Percentiles rank a stretch among this genome's conserved stretches.
Conservation (phyloP, 2,888 invertebrate genomes). For the Cheilosia soror region DNA sequence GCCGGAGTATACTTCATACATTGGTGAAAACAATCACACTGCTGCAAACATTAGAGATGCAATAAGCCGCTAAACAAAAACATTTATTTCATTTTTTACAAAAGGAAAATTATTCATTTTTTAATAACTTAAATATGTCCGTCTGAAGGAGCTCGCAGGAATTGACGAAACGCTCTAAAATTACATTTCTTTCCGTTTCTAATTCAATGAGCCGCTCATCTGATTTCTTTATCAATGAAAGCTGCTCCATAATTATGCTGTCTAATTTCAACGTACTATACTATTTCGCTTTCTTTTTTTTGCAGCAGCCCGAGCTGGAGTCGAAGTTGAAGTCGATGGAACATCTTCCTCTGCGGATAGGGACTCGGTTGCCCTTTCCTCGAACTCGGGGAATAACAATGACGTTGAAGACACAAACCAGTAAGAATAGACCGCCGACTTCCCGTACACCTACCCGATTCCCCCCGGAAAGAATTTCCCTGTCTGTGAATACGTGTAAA, state of each 20-base stretch:
- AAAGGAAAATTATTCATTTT: neutral
- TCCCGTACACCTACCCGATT: too few species aligned
- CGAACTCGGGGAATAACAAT: neutral
- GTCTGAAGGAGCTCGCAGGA: neutral
- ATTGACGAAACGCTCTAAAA: neutral
- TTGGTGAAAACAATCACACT: conserved; percentile 1
- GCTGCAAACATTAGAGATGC: neutral
- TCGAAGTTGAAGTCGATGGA: neutral
- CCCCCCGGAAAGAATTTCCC: too few species aligned
- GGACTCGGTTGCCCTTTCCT: neutral
- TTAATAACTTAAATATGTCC: neutral
- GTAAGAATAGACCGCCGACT: too few species aligned
- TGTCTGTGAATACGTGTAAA: too few species aligned
- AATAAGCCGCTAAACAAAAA: neutral
- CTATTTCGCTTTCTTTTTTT: neutral
- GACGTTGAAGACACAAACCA: too few species aligned
- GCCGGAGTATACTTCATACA: neutral
- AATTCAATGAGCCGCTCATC: too few species aligned
- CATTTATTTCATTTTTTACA: neutral
- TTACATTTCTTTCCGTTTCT: neutral
- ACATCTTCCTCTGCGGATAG: neutral
- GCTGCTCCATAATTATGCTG: neutral
- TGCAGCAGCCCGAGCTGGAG: neutral
- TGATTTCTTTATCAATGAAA: neutral
- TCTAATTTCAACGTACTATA: neutral